A percentile compares a stretch with the other conserved stretches of the same genome.
phyloP scores from a whole-genome alignment of 2,888 invertebrate genomes.

The Trachelus tabidus region DNA sequence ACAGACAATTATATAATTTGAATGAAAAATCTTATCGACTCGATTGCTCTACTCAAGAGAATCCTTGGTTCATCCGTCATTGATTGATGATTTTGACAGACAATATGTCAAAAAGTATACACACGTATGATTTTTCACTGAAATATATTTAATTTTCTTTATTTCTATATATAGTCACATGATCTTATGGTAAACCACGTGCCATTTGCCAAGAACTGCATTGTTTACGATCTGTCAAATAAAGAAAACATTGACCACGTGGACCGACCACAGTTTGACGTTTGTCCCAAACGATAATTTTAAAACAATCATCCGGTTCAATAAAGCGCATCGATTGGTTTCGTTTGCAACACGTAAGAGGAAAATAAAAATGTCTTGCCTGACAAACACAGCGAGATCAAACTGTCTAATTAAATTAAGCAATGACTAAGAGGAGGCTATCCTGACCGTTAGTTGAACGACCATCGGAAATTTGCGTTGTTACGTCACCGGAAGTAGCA shows the following conservation, averaged over 20 bases:
- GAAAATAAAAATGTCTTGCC: background rate
- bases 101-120: background rate
- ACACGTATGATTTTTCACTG: too few relatives aligned
- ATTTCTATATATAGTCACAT: background rate
- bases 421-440: background rate
- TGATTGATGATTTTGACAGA: background rate
- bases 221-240: background rate
- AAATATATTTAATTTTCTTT: background rate
- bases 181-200: background rate
- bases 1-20: too few relatives aligned
- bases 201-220: background rate
- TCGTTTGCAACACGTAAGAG: too few relatives aligned
- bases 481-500: background rate
- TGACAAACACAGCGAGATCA: background rate
- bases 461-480: background rate
- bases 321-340: background rate
- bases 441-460: background rate
- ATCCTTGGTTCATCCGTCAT: background rate
- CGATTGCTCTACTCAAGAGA: too few relatives aligned
- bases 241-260: background rate
- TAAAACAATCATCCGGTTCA: background rate
- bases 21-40: too few relatives aligned
- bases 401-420: background rate
- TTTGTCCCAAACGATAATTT: background rate
- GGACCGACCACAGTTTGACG: background rate